phyloP scores from a whole-genome alignment of 37 sponge, comb jelly and placozoan species.

The Ianthella basta region DNA sequence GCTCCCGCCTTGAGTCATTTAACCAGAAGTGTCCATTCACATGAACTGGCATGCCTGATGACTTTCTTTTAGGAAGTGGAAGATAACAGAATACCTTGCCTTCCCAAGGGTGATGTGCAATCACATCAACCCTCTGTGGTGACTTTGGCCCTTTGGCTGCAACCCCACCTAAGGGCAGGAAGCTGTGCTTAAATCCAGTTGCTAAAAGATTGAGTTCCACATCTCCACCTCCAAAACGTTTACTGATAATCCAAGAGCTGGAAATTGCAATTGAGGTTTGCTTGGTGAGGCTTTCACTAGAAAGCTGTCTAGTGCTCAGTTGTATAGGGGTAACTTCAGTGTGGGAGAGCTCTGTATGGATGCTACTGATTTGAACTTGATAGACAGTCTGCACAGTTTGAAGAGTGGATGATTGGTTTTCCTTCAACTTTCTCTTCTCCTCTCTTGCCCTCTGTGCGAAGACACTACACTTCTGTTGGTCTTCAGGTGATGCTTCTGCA shows the following conservation, averaged over 20 bases:
- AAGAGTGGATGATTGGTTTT: background rate
- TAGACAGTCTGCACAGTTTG: constrained; percentile 1
- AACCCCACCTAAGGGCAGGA: constrained; percentile 65
- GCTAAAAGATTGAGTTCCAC: background rate
- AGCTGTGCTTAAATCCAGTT: background rate
- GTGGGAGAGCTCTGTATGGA: background rate
- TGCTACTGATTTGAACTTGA: background rate
- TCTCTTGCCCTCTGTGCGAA: background rate
- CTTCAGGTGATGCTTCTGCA: background rate
- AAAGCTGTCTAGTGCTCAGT: background rate
- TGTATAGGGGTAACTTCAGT: too few relatives aligned
- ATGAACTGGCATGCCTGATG: constrained; percentile 67
- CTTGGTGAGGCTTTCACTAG: background rate
- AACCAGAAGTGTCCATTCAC: constrained; percentile 76
- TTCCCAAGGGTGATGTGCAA: background rate
- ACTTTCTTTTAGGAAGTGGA: constrained; percentile 51
- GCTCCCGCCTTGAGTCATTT: constrained; percentile 66
- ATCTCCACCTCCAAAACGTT: constrained; percentile 23
- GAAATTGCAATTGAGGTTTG: background rate
- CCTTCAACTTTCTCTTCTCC: background rate
- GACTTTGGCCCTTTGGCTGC: constrained; percentile 24
- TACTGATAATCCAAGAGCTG: constrained; percentile 38
- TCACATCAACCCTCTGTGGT: background rate
- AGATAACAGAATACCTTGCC: constrained; percentile 57
- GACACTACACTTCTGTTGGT: background rate